Percentiles rank a stretch among this genome's conserved stretches.
phyloP scores from a whole-genome alignment of 2,888 invertebrate genomes.

The Eulithis prunata region DNA sequence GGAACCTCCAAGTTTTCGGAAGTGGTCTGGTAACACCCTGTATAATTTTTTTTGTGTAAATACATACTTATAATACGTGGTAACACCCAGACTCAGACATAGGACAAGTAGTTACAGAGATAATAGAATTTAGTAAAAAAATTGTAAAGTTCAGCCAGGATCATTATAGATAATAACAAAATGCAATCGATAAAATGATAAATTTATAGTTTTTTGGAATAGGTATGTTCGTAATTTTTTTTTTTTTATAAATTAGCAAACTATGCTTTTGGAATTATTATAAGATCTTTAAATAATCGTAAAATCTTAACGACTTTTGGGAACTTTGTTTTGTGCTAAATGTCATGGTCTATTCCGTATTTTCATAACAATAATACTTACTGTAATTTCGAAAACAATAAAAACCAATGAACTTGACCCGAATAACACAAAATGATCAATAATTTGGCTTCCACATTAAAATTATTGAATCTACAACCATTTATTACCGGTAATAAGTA shows the following conservation, averaged over 20 bases:
- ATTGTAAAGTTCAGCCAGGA: no score
- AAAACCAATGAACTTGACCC: slow-evolving; percentile 26
- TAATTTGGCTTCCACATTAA: slow-evolving; percentile 28
- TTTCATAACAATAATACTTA: slow-evolving; percentile 15
- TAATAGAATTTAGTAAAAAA: no score
- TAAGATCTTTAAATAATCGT: not conserved
- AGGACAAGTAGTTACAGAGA: no score
- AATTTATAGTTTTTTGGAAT: not conserved
- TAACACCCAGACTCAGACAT: no score
- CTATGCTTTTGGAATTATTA: not conserved
- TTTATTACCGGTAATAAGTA: slow-evolving; percentile 19
- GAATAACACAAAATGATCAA: slow-evolving; percentile 18
- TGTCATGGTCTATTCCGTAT: slow-evolving; percentile 19
- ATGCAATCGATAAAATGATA: not conserved
- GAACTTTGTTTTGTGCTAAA: slow-evolving; percentile 2
- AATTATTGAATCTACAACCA: slow-evolving; percentile 27
- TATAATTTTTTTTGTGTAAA: no score
- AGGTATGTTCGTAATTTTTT: not conserved
- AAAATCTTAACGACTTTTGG: not conserved
- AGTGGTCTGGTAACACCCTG: no score
- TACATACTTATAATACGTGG: no score
- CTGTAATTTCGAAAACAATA: slow-evolving; percentile 22
- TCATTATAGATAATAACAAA: not conserved
- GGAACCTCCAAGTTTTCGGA: no score
- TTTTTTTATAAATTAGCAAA: not conserved